Evolutionary conservation across 2,113 vertebrate genomes (phyloP), one percentile per base, ranked within the genome.

Genomic region (Excalfactoria chinensis): DNA sequence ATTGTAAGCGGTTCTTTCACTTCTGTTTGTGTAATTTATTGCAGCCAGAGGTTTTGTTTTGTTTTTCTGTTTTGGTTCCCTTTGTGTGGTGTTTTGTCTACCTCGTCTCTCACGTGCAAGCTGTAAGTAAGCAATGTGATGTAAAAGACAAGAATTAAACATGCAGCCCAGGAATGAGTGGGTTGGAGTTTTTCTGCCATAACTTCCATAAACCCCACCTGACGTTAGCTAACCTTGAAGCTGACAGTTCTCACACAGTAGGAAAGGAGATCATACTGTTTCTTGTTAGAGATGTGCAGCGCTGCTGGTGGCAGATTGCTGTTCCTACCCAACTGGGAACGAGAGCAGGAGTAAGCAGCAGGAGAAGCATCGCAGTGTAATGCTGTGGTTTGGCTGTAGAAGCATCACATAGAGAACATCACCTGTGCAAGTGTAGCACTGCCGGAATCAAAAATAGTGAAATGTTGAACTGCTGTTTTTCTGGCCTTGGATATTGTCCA

Each of bases 321-420:
- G 1, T 21, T 13, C 20, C 26, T 62, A 4, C n/a, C 35, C 37
- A 68, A 35, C 21, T 21, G 34, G 11, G 15, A 17, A 30, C 37
- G 59, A 40, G 41, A 71, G 15, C 9, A 19, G 72, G 37, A 80
- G 49, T 26, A 49, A 72, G 12, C 21, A 28, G 19, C 41, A 67
- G 3, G 62, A 86, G 9, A 9, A 19, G 9, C 1, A 0, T n/a
- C 13, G 6, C 8, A 44, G 49, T 58, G 1, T 19, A 25, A 18
- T 7, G 0, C 21, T 35, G 32, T n/a, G 15, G 9, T 32, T 58
- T 28, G n/a, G 35, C 13, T 69, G 20, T 15, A 25, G 64, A 35
- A 59, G 9, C 40, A 13, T 34, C 49, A 30, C 14, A 2, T 48
- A 2, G 3, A n/a, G 8, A 30, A 6, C 56, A 13, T 46, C 30